A percentile compares a stretch with the other conserved stretches of the same genome.
These are phyloP conservation scores for Xenentodon cancila DNA, from an alignment of 2,797 vertebrate species.

Conservation along the genomic window DNA sequence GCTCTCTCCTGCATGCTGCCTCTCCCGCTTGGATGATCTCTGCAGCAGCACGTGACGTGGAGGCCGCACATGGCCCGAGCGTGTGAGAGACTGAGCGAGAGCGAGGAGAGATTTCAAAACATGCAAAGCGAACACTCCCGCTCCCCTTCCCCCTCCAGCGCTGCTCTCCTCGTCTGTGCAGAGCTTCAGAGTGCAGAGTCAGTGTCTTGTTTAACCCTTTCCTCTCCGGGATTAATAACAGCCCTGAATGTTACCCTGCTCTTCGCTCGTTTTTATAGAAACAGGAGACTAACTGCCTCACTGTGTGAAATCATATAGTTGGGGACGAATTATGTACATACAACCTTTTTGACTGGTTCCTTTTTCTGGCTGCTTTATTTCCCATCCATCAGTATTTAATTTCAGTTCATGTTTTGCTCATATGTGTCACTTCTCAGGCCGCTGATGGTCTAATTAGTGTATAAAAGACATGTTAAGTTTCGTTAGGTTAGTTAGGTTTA, in stretches of 20 bases:
- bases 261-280: conserved; percentile 35
- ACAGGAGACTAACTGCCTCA: not conserved
- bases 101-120: conserved; percentile 72
- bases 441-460: too few species aligned
- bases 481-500: too few species aligned
- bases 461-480: too few species aligned
- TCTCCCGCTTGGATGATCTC: conserved; percentile 68
- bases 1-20: conserved; percentile 30
- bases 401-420: conserved; percentile 2
- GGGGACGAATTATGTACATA: not conserved
- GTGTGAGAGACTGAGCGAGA: conserved; percentile 73
- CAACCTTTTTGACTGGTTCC: not conserved
- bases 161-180: conserved; percentile 25
- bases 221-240: conserved; percentile 42
- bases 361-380: conserved; percentile 15
- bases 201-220: conserved; percentile 70
- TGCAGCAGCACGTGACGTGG: conserved; percentile 84
- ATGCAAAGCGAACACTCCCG: conserved; percentile 66
- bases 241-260: conserved; percentile 42
- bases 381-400: conserved; percentile 15
- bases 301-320: not conserved
- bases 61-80: conserved; percentile 83
- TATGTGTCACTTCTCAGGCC: not conserved
- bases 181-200: conserved; percentile 68
- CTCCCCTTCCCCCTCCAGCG: conserved; percentile 30